Base-by-base conservation (phyloP, 2,888 invertebrate species). In the Aphodius sticticus region DNA sequence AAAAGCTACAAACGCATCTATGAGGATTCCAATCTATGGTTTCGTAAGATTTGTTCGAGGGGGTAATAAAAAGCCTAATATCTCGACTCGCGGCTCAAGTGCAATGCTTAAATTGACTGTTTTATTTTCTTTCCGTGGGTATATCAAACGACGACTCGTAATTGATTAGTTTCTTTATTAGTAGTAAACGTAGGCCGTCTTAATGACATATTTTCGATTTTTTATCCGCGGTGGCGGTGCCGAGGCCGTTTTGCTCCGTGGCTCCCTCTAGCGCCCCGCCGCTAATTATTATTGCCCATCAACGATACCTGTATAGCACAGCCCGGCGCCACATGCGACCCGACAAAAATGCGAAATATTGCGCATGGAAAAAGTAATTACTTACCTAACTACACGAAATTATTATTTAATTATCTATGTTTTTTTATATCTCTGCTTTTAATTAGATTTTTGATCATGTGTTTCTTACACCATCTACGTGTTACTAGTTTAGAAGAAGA, bases 161-260 rank as follows among this genome's bases (percentile, higher is more conserved):
- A 74, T 74, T 74, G 74, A 74, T 74, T 74, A 74, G 74, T 74
- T 74, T 37, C 74, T 74, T 74, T 37, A 74, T 74, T 74, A 74
- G 74, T 74, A 74, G 74, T 74, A 74, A 74, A 74, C 74, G 74
- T 74, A 37, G 35, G 74, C 9, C n/a, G 26, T n/a, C 36, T 37
- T 74, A 74, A 74, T 74, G 35, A 37, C 74, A n/a, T 36, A 74
- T 74, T 53, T 53, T 37, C 74, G 74, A 74, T 74, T 74, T 74
- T 74, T 74, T 9, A 53, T 53, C 12, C 1, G 53, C 3, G 12
- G 53, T 5, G 3, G 12, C 7, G 53, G 7, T 3, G 7, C 12
- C 12, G 7, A 7, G 9, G 53, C 53, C 7, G 53, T 9, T 53
- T 53, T 53, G 12, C 53, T 53, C 53, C 53, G 53, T 53, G 53